A percentile compares a stretch with the other conserved stretches of the same genome.
Conservation (phyloP, 2,113 vertebrate species). For the Passer montanus region DNA sequence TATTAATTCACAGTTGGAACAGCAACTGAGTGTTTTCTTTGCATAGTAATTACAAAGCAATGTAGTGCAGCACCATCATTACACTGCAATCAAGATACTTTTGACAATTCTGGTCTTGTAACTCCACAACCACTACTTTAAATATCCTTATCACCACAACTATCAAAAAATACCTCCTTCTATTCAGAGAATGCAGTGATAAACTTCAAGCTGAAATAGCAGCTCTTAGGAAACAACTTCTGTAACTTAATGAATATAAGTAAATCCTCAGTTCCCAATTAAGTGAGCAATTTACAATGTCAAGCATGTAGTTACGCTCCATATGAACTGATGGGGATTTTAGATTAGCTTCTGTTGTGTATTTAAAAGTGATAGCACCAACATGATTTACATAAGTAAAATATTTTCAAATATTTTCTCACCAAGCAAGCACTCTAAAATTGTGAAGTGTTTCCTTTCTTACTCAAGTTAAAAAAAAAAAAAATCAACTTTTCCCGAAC, state of each 20-base stretch:
- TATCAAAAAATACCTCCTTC: not conserved
- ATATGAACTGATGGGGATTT: constrained; percentile 30
- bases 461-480: constrained; percentile 55
- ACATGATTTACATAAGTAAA: constrained; percentile 59
- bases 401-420: constrained; percentile 63
- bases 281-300: constrained; percentile 55
- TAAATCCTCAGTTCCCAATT: constrained; percentile 10
- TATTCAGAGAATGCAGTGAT: not conserved
- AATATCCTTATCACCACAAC: not conserved
- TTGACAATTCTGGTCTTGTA: not conserved
- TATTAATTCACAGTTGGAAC: not conserved
- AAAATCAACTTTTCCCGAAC: constrained; percentile 61
- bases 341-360: constrained; percentile 57
- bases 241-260: not conserved
- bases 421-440: constrained; percentile 57
- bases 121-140: not conserved
- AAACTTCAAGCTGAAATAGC: constrained; percentile 35
- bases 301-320: constrained; percentile 6
- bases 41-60: not conserved
- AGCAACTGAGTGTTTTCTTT: not conserved
- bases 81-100: not conserved
- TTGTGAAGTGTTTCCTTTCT: constrained; percentile 67
- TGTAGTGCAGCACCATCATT: not conserved
- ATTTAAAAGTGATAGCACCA: constrained; percentile 60
- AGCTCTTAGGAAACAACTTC: constrained; percentile 13